phyloP scores from a whole-genome alignment of 2,113 vertebrate genomes.

The Leptodactylus fuscus region DNA sequence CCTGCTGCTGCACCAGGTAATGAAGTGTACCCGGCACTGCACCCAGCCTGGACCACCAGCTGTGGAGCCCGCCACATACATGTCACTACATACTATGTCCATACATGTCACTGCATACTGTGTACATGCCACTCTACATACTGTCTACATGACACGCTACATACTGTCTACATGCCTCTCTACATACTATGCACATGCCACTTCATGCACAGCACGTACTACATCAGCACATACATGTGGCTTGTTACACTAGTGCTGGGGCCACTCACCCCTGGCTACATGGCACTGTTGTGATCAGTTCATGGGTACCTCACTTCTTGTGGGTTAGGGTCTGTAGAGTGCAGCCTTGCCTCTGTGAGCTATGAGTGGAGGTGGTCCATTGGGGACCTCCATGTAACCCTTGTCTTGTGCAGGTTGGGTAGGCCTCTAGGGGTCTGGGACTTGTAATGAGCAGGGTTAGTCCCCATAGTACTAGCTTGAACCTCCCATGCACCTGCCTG shows the following conservation, averaged over 20 bases:
- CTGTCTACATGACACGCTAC: not conserved
- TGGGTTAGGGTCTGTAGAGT: too few species aligned
- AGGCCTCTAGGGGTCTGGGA: conserved; percentile 43
- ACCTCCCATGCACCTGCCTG: conserved; percentile 43
- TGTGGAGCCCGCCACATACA: not conserved
- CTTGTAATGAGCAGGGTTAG: conserved; percentile 27
- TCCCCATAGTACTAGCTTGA: conserved; percentile 4
- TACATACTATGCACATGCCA: too few species aligned
- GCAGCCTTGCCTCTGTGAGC: too few species aligned
- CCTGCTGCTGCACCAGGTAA: conserved; percentile 55
- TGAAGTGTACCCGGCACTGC: not conserved
- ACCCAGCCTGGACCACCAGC: not conserved
- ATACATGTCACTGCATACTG: not conserved
- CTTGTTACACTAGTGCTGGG: too few species aligned
- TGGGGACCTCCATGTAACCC: too few species aligned
- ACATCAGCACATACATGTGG: too few species aligned
- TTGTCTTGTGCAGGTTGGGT: too few species aligned
- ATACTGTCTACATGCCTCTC: not conserved
- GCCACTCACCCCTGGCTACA: too few species aligned
- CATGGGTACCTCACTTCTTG: too few species aligned
- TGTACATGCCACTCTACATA: not conserved
- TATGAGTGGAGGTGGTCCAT: not conserved
- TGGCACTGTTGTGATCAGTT: too few species aligned
- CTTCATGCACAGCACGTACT: too few species aligned
- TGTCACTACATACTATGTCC: too few species aligned